These are phyloP conservation scores for Callithrix jacchus DNA, from an alignment of 2,113 vertebrate genomes.

Conservation along the genomic window DNA sequence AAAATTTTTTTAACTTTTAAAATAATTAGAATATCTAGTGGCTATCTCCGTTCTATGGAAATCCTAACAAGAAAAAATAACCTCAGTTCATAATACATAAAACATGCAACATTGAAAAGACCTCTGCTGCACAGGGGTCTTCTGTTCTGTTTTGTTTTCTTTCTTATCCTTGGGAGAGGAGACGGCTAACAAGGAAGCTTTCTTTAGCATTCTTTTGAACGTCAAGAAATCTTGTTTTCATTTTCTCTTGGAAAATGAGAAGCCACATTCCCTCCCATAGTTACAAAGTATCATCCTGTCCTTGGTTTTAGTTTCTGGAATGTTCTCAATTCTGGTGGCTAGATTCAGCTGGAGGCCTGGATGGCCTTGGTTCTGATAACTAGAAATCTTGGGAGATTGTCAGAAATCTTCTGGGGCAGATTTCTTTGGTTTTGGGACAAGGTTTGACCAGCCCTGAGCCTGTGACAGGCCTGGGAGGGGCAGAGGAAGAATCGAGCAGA, in stretches of 20 bases:
- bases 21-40: neutral
- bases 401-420: neutral
- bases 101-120: neutral
- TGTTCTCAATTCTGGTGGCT: neutral
- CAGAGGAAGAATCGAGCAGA: neutral
- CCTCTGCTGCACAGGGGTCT: neutral
- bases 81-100: neutral
- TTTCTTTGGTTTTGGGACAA: neutral
- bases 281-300: neutral
- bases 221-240: neutral
- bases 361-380: neutral
- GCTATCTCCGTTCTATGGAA: neutral
- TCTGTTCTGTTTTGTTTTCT: neutral
- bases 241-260: constrained; percentile 1
- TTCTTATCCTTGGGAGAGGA: neutral
- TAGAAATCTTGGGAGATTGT: constrained; percentile 8
- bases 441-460: neutral
- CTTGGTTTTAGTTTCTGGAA: neutral
- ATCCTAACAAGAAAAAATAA: constrained; percentile 1
- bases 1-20: constrained; percentile 19
- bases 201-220: neutral
- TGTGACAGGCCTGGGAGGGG: neutral
- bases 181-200: neutral
- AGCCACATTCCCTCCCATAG: neutral
- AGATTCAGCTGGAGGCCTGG: neutral